These are phyloP conservation scores for Lepidotrigona ventralis DNA, from an alignment of 1,140 invertebrate genomes.

Conservation along the genomic window DNA sequence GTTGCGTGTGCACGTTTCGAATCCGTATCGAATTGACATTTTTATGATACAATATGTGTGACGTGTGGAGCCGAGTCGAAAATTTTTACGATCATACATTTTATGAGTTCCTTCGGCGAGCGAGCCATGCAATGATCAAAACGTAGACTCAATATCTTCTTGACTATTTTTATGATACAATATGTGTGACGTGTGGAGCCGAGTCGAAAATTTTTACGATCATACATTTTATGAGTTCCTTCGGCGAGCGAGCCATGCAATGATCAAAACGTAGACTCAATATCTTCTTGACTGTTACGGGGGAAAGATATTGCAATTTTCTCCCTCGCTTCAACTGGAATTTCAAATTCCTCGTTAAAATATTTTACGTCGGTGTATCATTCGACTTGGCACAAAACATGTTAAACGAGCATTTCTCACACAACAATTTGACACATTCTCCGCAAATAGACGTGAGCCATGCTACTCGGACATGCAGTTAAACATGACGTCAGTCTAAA, in stretches of 20 bases:
- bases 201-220: neutral
- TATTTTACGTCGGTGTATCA: neutral
- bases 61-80: too few species aligned
- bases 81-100: neutral
- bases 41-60: neutral
- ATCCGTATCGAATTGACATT: neutral
- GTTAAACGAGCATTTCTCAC: neutral
- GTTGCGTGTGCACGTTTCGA: neutral
- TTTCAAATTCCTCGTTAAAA: too few species aligned
- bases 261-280: too few species aligned
- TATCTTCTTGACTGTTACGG: too few species aligned
- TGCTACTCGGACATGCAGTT: neutral
- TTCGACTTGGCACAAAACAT: neutral
- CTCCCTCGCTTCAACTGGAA: too few species aligned
- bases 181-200: too few species aligned
- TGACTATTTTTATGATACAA: neutral
- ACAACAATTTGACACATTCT: neutral
- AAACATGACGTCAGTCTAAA: constrained; percentile 18
- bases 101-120: too few species aligned
- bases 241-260: too few species aligned
- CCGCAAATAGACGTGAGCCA: too few species aligned
- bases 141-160: too few species aligned
- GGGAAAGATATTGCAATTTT: too few species aligned
- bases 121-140: too few species aligned
- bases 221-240: neutral